Evolutionary conservation across 2,113 vertebrate species (phyloP).

Genomic region (Apteryx mantelli): DNA sequence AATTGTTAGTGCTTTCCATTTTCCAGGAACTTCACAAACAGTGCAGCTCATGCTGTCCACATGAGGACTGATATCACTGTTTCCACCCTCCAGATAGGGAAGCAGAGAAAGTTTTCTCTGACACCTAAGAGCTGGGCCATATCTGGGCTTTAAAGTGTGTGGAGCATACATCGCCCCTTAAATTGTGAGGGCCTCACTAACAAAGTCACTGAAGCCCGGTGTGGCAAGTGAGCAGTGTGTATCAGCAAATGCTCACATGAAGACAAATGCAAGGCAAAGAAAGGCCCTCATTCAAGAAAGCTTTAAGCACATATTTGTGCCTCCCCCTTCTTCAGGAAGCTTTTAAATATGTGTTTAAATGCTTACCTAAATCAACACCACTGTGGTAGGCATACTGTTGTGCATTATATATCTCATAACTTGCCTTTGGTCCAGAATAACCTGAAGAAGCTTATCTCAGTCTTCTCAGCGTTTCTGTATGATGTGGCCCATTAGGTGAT

Average conservation of each 20-base stretch:
- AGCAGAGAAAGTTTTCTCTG: background rate
- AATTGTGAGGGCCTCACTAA: background rate
- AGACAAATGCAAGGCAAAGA: background rate
- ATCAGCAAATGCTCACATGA: background rate
- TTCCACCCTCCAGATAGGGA: background rate
- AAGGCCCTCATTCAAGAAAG: background rate
- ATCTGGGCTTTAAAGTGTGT: background rate
- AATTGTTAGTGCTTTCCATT: background rate
- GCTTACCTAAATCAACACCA: background rate
- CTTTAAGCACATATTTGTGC: background rate
- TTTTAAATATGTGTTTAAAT: background rate
- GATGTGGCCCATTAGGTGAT: background rate
- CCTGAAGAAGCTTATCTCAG: background rate
- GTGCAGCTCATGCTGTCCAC: background rate
- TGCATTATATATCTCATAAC: background rate
- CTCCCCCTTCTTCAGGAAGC: background rate
- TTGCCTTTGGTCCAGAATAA: background rate
- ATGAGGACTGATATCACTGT: background rate
- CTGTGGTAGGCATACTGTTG: background rate
- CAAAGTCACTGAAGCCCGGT: background rate
- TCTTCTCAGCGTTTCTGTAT: background rate
- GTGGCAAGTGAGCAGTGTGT: background rate
- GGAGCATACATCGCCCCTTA: background rate
- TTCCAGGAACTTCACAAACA: conserved; percentile 22
- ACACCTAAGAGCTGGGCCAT: background rate